These are phyloP conservation scores for Rhagoletis zephyria DNA, from an alignment of 1,140 invertebrate species.

Conservation along the genomic window DNA sequence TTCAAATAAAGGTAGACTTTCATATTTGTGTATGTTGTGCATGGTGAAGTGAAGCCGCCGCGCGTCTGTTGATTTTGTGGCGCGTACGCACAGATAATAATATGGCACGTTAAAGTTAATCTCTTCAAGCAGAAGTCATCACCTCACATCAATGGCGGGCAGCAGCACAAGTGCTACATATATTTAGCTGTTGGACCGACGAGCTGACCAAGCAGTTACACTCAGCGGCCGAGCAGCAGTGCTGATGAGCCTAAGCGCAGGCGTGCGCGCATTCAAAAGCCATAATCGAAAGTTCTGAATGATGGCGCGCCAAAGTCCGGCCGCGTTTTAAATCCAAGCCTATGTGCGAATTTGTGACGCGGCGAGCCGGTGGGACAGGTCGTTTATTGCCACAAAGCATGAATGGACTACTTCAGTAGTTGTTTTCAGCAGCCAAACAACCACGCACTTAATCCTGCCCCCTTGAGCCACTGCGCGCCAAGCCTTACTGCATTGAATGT, in stretches of 20 bases:
- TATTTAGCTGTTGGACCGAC: too few species aligned
- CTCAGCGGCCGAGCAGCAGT: neutral
- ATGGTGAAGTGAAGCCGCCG: neutral
- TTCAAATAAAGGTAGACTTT: too few species aligned
- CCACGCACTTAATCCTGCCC: slow-evolving; percentile 42
- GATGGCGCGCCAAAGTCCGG: neutral
- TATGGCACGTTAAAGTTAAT: slow-evolving; percentile 51
- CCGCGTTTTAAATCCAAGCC: neutral
- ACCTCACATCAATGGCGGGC: neutral
- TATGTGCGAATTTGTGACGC: neutral
- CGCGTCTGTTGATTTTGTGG: slow-evolving; percentile 48
- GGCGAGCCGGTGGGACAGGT: slow-evolving; percentile 1
- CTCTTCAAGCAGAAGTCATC: slow-evolving; percentile 50
- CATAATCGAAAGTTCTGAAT: slow-evolving; percentile 23
- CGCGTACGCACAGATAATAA: slow-evolving; percentile 48
- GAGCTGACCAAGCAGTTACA: too few species aligned
- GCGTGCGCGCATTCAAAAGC: slow-evolving; percentile 1
- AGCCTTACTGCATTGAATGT: neutral
- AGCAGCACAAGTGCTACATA: too few species aligned
- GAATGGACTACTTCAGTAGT: slow-evolving; percentile 52
- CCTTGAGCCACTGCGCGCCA: neutral
- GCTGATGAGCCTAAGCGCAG: neutral
- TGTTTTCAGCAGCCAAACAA: slow-evolving; percentile 18
- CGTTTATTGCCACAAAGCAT: slow-evolving; percentile 47
- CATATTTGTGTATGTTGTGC: neutral